Percentiles rank a stretch among this genome's conserved stretches.
Conservation (phyloP, 2,113 vertebrate species). For the Dicrurus megarhynchus region DNA sequence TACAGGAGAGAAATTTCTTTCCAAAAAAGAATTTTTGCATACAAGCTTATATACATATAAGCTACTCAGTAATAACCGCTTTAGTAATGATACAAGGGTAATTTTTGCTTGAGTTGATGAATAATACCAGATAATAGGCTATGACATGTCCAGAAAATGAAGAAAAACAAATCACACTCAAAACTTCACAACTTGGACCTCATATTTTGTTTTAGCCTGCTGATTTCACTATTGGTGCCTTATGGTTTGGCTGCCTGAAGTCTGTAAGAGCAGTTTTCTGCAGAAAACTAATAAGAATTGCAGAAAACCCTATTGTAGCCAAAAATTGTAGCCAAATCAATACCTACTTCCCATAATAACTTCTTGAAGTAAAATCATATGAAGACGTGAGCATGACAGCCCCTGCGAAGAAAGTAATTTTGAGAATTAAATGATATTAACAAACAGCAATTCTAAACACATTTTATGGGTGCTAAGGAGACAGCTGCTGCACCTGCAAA, state of each 20-base stretch:
- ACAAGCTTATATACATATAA: not conserved
- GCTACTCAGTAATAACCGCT: not conserved
- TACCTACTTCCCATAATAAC: not conserved
- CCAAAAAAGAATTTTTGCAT: not conserved
- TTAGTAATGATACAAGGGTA: not conserved
- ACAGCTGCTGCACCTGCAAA: not conserved
- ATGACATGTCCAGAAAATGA: not conserved
- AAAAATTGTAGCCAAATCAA: not conserved
- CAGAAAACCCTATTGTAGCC: too few relatives aligned
- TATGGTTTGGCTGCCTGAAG: not conserved
- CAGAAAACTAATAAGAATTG: not conserved
- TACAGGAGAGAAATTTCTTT: not conserved
- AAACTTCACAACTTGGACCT: not conserved
- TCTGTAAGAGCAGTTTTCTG: not conserved
- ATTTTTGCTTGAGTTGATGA: not conserved
- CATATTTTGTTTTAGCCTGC: not conserved
- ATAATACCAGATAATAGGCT: not conserved
- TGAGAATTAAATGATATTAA: not conserved
- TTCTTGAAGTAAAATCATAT: not conserved
- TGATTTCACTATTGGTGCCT: not conserved
- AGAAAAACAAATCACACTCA: not conserved
- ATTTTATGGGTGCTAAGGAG: not conserved
- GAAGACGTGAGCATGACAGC: not conserved
- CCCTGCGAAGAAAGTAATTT: not conserved
- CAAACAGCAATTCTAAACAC: not conserved